Conservation (phyloP, 2,113 vertebrate genomes). For the Oncorhynchus mykiss region DNA sequence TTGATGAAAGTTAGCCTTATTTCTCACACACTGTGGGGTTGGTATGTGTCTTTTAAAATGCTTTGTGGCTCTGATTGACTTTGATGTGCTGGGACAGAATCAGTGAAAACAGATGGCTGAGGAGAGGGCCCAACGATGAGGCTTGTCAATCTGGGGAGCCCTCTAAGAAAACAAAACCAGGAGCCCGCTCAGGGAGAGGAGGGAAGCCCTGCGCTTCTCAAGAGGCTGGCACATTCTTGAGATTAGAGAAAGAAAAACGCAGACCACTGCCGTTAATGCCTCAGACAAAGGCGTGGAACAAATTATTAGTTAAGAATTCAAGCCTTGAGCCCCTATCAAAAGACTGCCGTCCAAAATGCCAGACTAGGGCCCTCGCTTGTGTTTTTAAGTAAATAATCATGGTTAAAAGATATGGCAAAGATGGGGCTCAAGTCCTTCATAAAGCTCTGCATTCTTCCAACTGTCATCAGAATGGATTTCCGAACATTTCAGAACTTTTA, state of each 20-base stretch:
- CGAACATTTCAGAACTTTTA: constrained; percentile 76
- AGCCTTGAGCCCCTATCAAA: constrained; percentile 83
- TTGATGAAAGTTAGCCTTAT: constrained; percentile 90
- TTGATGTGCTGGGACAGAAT: constrained; percentile 82
- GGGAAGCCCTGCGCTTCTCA: constrained; percentile 80
- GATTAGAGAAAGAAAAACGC: constrained; percentile 78
- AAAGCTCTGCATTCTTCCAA: constrained; percentile 90
- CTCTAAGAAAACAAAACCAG: constrained; percentile 86
- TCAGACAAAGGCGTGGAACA: constrained; percentile 88
- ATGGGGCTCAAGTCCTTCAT: constrained; percentile 76
- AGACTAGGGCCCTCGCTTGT: constrained; percentile 82
- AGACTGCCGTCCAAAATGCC: constrained; percentile 78
- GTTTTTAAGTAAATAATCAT: constrained; percentile 91
- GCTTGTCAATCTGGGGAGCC: constrained; percentile 84
- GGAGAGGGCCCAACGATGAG: constrained; percentile 78
- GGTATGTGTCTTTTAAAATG: constrained; percentile 83
- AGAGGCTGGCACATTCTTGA: constrained; percentile 90
- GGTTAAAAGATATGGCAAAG: constrained; percentile 82
- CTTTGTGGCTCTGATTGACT: constrained; percentile 85
- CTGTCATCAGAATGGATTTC: constrained; percentile 93
- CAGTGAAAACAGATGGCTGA: constrained; percentile 83
- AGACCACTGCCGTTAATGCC: constrained; percentile 83
- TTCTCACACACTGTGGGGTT: constrained; percentile 81
- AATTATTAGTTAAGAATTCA: constrained; percentile 91
- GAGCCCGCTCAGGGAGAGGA: constrained; percentile 76